Base-by-base conservation (phyloP, 2,888 invertebrate species). In the Odontocolon sp. region DNA sequence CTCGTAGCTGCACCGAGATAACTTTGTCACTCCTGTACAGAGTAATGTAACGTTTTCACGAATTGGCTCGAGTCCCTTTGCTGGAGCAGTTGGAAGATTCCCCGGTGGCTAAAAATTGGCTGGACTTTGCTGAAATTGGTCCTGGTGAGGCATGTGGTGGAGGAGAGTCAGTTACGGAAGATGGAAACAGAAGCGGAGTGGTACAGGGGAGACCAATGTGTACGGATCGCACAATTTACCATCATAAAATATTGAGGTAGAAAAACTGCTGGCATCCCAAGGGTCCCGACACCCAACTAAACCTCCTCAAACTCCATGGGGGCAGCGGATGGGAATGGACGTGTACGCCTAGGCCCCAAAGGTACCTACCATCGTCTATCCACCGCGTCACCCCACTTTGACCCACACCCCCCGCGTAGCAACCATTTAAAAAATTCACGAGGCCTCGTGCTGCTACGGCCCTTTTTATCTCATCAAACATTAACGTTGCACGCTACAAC, bases 401-500 rank as follows among this genome's bases (percentile, higher is more conserved):
- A n/a, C 40, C 6, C 38, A 69, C 11, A 54, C 67, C 47, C 21
- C 61, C 70, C 67, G 72, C 59, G 57, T 73, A 67, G 78, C 72
- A 68, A 70, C 16, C 67, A 70, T 75, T 74, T 88, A 78, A 88
- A 89, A 87, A 85, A 89, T 88, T 86, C 84, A 88, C 81, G 81
- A 81, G 61, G 11, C 78, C 45, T 80, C 83, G 83, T 81, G 83
- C 83, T 77, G 77, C 80, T 80, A 77, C 82, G 85, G 83, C 83
- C 85, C 85, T 88, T 88, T 88, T 88, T 88, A 88, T 87, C 88
- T 87, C 88, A 88, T 88, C 82, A 88, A 89, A 88, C 84, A 87
- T 83, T 88, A 87, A 89, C 76, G 64, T 78, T 52, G 33, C 59
- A 54, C 78, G 75, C 61, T 47, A 26, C 47, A 52, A 61, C 59